Base-by-base conservation (phyloP, 2,113 vertebrate genomes). In the Ia io region DNA sequence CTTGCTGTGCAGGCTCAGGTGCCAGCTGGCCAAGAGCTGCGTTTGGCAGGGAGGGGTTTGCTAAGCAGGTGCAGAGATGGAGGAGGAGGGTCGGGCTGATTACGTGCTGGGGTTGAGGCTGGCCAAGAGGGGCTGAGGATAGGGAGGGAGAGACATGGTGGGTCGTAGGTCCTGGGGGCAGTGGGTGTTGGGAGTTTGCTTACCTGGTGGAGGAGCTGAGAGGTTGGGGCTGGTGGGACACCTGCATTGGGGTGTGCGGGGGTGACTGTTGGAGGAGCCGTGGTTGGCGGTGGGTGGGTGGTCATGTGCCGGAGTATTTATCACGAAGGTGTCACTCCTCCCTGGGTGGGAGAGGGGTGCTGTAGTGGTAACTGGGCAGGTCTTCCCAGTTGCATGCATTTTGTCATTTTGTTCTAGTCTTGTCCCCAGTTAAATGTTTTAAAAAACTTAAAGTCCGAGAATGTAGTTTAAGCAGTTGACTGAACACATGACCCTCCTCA, bases 261-360 rank as follows among this genome's bases (percentile, higher is more conserved):
- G 9, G 11, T 37, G 51, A 5, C 23, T 23, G 3, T 16, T 47
- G 40, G 53, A 10, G 80, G 69, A 1, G 3, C 69, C 13, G 3
- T 10, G 28, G 73, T 12, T 18, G 28, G 71, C 8, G 67, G 53
- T 4, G 84, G 47, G 4, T 11, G 47, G n/a, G n/a, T 11, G 63
- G 35, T 40, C 42, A 2, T 23, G 16, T 56, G 17, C 67, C 9
- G 12, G 35, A 53, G 42, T 53, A 42, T 12, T 37, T 42, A 6
- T 37, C 49, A 42, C 6, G 47, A 30, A 22, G 0, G 25, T 12
- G 47, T 44, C 16, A 12, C 9, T 28, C 30, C 63, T 30, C 10
- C 42, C 28, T 0, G 10, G 67, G n/a, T 2, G 0, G 18, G 67
- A 25, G 18, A 3, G n/a, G n/a, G n/a, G 9, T 25, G 3, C 78